These are phyloP conservation scores for Pegoplata infirma DNA, from an alignment of 2,888 invertebrate genomes.

Conservation along the genomic window DNA sequence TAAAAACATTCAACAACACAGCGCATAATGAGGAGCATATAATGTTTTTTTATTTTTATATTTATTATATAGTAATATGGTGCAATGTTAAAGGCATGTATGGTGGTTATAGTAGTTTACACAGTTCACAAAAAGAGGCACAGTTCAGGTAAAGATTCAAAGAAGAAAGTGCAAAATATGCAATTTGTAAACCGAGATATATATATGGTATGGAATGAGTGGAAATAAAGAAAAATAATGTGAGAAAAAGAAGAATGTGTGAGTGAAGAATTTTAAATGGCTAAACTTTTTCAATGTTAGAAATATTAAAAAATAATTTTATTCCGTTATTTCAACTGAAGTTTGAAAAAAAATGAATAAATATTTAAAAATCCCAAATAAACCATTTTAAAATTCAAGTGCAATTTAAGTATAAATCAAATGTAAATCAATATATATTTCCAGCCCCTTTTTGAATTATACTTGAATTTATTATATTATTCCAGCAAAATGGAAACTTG, in stretches of 20 bases:
- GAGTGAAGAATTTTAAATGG: slow-evolving; percentile 14
- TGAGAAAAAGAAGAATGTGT: slow-evolving; percentile 27
- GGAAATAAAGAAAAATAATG: slow-evolving; percentile 44
- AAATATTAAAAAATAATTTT: too few relatives aligned
- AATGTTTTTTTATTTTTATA: slow-evolving; percentile 20
- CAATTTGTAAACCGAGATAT: slow-evolving; percentile 33
- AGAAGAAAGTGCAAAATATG: slow-evolving; percentile 34
- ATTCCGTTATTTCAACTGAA: too few relatives aligned
- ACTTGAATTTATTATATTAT: too few relatives aligned
- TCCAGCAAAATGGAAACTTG: too few relatives aligned
- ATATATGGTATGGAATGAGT: slow-evolving; percentile 18
- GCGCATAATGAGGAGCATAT: slow-evolving; percentile 47
- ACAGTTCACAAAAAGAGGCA: slow-evolving; percentile 31
- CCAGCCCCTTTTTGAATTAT: too few relatives aligned
- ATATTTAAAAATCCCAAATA: too few relatives aligned
- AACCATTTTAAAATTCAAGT: too few relatives aligned
- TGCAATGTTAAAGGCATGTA: slow-evolving; percentile 29
- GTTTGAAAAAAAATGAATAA: too few relatives aligned
- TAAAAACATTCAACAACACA: slow-evolving; percentile 32
- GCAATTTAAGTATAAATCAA: too few relatives aligned
- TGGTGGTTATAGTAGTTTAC: neutral
- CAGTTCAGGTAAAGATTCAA: slow-evolving; percentile 41
- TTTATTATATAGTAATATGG: neutral
- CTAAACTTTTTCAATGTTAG: too few relatives aligned
- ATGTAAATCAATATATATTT: too few relatives aligned